These are phyloP conservation scores for Galendromus occidentalis DNA, from an alignment of 1,140 invertebrate species.

Conservation along the genomic window DNA sequence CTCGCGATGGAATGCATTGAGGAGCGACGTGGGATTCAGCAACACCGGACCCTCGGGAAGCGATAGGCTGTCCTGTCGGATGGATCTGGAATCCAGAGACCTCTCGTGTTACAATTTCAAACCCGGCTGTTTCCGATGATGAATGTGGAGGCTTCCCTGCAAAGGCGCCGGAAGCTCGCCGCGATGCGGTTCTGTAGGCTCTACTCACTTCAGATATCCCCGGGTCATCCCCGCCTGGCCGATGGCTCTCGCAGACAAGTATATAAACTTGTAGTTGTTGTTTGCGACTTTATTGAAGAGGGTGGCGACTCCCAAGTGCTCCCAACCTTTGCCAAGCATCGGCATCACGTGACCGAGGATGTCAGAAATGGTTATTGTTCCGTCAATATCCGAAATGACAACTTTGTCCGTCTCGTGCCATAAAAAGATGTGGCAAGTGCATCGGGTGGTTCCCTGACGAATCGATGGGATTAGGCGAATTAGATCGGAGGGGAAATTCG, in stretches of 20 bases:
- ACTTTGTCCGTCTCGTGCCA: constrained; percentile 94
- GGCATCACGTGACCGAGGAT: constrained; percentile 95
- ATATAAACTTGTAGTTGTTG: constrained; percentile 83
- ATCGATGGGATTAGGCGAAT: too few species aligned
- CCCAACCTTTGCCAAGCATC: constrained; percentile 91
- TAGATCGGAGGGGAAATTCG: too few species aligned
- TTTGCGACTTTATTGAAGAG: constrained; percentile 90
- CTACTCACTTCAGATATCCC: constrained; percentile 47
- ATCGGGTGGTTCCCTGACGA: constrained; percentile 89
- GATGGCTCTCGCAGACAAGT: constrained; percentile 90
- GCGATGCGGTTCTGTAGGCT: background rate
- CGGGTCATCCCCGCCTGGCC: constrained; percentile 71
- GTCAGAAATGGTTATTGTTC: constrained; percentile 97
- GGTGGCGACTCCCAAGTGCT: constrained; percentile 87
- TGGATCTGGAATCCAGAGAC: constrained; percentile 36
- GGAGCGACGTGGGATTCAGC: constrained; percentile 85
- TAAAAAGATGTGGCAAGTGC: constrained; percentile 86
- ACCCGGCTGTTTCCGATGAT: background rate
- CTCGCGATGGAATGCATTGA: constrained; percentile 85
- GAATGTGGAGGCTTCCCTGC: background rate
- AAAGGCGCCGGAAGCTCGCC: background rate
- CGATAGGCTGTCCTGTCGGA: constrained; percentile 74
- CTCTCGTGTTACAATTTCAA: background rate
- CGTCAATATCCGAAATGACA: constrained; percentile 97
- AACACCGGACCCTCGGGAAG: constrained; percentile 89